Conservation (phyloP, 2,888 invertebrate species). For the Ypsolopha sequella region DNA sequence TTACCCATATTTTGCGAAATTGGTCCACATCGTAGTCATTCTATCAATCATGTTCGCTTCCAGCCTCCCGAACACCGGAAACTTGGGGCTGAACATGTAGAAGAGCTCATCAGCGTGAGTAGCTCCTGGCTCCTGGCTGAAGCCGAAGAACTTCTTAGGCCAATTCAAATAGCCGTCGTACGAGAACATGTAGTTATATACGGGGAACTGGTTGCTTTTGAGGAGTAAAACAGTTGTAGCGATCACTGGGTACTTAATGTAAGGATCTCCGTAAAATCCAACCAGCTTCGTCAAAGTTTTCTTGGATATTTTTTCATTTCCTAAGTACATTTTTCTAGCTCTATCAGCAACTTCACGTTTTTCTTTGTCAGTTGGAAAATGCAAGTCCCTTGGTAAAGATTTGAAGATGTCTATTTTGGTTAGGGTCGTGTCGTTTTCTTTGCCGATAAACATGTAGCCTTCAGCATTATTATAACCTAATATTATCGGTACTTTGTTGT, state of each 20-base stretch:
- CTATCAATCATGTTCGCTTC: conserved; percentile 34
- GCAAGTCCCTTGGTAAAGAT: conserved; percentile 44
- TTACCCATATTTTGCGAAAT: conserved; percentile 55
- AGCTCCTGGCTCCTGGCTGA: conserved; percentile 36
- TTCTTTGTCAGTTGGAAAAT: conserved; percentile 27
- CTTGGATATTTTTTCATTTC: conserved; percentile 40
- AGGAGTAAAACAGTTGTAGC: conserved; percentile 33
- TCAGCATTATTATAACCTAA: conserved; percentile 51
- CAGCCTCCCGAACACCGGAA: conserved; percentile 21
- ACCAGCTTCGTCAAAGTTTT: conserved; percentile 37
- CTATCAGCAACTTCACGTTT: conserved; percentile 24
- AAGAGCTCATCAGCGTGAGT: conserved; percentile 60
- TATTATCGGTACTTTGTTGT: conserved; percentile 43
- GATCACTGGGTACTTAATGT: conserved; percentile 41
- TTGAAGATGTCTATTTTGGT: conserved; percentile 31
- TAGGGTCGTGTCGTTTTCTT: conserved; percentile 49
- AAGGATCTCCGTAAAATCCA: conserved; percentile 42
- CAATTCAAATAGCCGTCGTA: conserved; percentile 51
- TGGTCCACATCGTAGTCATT: conserved; percentile 49
- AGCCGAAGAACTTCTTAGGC: conserved; percentile 35
- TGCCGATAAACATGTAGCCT: conserved; percentile 49
- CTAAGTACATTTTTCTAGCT: conserved; percentile 49
- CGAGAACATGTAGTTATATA: conserved; percentile 42
- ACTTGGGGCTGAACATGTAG: conserved; percentile 43
- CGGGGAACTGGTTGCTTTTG: conserved; percentile 23